phyloP scores from a whole-genome alignment of 2,113 vertebrate genomes.

The Alaudala cheleensis region DNA sequence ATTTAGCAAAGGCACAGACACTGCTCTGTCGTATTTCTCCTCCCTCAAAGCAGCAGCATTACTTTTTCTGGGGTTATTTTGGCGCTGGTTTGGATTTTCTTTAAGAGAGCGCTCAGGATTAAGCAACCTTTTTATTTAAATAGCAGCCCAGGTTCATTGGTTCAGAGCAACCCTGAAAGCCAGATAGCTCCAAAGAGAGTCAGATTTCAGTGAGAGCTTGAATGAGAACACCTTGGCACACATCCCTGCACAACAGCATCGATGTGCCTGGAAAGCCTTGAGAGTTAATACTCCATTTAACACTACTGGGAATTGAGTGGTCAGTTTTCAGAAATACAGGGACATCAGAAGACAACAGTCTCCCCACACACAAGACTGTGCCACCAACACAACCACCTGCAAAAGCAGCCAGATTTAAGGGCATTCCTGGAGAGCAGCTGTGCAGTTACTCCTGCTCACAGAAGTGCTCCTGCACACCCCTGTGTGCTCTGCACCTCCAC shows the following conservation, averaged over 20 bases:
- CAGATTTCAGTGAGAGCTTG: not conserved
- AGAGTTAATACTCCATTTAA: not conserved
- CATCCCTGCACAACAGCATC: not conserved
- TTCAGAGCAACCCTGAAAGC: not conserved
- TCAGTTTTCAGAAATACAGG: not conserved
- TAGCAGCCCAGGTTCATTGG: not conserved
- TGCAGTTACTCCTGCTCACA: not conserved
- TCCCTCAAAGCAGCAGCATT: not conserved
- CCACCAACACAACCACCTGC: not conserved
- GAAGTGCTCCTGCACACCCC: not conserved
- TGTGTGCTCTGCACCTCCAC: not conserved
- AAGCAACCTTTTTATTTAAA: not conserved
- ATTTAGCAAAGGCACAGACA: not conserved
- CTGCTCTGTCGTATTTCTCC: not conserved
- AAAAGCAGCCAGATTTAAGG: not conserved
- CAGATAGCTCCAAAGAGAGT: not conserved
- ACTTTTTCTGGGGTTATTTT: not conserved
- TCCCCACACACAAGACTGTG: not conserved
- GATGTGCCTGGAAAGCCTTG: not conserved
- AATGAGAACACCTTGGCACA: not conserved
- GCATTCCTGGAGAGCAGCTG: not conserved
- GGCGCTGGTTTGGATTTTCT: not conserved
- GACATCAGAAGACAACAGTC: fast-evolving
- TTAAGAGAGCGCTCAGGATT: not conserved
- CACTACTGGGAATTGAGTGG: fast-evolving